These are phyloP conservation scores for Synergus umbraculus DNA, from an alignment of 2,888 invertebrate genomes.

Conservation along the genomic window DNA sequence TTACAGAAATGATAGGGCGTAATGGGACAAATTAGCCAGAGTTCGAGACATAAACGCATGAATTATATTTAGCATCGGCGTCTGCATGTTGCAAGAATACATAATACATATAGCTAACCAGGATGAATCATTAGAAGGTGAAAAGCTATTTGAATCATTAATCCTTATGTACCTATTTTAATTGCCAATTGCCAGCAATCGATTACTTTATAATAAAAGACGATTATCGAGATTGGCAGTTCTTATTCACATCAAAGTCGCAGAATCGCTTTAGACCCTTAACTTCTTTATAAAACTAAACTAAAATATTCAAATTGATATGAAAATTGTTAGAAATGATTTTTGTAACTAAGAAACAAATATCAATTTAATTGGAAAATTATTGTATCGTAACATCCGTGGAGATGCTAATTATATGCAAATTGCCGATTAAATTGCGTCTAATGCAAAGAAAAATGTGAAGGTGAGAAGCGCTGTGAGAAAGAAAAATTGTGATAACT, in stretches of 20 bases:
- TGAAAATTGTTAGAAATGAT: background rate
- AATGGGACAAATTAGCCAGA: background rate
- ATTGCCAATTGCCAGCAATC: conserved; percentile 31
- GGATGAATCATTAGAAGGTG: conserved; percentile 20
- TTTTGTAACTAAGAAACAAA: background rate
- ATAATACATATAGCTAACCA: background rate
- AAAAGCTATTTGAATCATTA: conserved; percentile 27
- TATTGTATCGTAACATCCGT: background rate
- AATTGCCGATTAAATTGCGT: conserved; percentile 13
- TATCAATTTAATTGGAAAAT: background rate
- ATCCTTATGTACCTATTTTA: conserved; percentile 27
- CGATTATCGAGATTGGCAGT: background rate
- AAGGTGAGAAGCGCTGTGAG: conserved; percentile 26
- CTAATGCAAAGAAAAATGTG: background rate
- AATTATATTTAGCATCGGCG: background rate
- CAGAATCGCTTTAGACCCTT: background rate
- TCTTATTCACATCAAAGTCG: background rate
- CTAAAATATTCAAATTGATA: background rate
- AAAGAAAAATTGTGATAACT: background rate
- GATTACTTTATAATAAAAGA: background rate
- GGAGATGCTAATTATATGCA: conserved; percentile 15
- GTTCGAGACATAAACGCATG: background rate
- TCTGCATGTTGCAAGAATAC: background rate
- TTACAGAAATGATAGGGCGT: conserved; percentile 1
- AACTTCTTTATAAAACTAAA: background rate